Base-by-base conservation (phyloP, 1,140 invertebrate species). In the Armadillidium nasatum region DNA sequence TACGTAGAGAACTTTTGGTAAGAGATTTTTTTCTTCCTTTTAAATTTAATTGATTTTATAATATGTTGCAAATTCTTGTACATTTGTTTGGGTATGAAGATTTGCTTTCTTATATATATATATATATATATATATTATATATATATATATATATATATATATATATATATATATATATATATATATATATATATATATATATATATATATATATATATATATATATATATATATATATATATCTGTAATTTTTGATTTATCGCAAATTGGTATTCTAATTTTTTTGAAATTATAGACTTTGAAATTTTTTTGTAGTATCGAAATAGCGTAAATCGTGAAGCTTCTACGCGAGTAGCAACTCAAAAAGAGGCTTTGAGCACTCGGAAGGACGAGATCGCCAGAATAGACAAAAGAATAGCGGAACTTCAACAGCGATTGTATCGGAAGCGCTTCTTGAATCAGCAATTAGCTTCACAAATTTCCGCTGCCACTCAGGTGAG, bases 251-350 rank as follows among this genome's bases (percentile, higher is more conserved):
- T 33, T 33, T 33, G 33, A 33, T 3, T 3, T 33, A 33, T 33
- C 33, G 33, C 33, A 33, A 33, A 33, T 33, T 23, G 22, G 6
- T 44, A 7, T 19, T 60, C 50, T 15, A 60, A 4, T 23, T 71
- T 33, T 7, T 44, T 44, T 33, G 19, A 70, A 70, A 33, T n/a
- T n/a, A n/a, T n/a, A n/a, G n/a, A n/a, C n/a, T n/a, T n/a, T n/a
- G n/a, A n/a, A n/a, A n/a, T 33, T 33, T 33, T 3, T 33, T 86
- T 88, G 66, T 86, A 97, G 94, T 96, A 96, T 84, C 93, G 95
- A 23, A 97, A 97, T 86, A 96, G 97, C 84, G 86, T 98, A 84
- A 96, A 95, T 84, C 93, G 97, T 83, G 94, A 97, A 83, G 95
- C 98, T 85, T 95, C 93, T 84, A 91, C 90, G 50, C 88, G 94